Base-by-base conservation (phyloP, 2,113 vertebrate species). In the Sorex fumeus region DNA sequence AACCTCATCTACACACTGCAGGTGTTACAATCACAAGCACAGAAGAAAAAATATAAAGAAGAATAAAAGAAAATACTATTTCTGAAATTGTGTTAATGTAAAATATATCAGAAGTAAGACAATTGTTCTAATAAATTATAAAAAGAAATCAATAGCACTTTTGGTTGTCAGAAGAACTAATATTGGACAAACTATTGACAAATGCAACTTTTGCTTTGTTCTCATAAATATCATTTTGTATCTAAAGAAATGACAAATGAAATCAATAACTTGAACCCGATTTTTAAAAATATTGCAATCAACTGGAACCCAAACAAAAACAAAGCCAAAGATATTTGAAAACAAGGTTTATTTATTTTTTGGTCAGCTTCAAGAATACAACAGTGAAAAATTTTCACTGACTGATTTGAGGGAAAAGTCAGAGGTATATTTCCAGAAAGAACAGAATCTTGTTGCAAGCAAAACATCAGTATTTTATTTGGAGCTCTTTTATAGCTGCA, bases 201-300 rank as follows among this genome's bases (percentile, higher is more conserved):
- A 69, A 70, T 4, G 34, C 23, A 74, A 75, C 32, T 47, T 76
- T 1, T 16, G 23, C 32, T 88, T 84, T 8, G 2, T 85, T 90
- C 69, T 67, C n/a, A 3, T 15, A 34, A 23, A 40, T 67, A 32
- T 78, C 69, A 81, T 93, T 93, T 90, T 32, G 77, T 34, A 82
- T 78, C 69, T 87, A 84, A 84, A 53, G 84, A 77, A 89, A 90
- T 67, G 5, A 1, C 19, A 50, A 76, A 69, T 86, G 45, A 75
- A 82, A 66, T 70, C 30, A 84, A 32, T 76, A 84, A 19, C 67
- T 53, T 69, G 71, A 60, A 85, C 25, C 66, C 25, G 30, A 2
- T 11, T 66, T 90, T 86, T 18, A 32, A n/a, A 69, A 64, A 4
- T 45, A 32, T 10, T 70, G 0, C 16, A 36, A 40, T n/a, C n/a